Percentiles rank a stretch among this genome's conserved stretches.
phyloP scores from a whole-genome alignment of 2,888 invertebrate genomes.

The Coelopa pilipes region DNA sequence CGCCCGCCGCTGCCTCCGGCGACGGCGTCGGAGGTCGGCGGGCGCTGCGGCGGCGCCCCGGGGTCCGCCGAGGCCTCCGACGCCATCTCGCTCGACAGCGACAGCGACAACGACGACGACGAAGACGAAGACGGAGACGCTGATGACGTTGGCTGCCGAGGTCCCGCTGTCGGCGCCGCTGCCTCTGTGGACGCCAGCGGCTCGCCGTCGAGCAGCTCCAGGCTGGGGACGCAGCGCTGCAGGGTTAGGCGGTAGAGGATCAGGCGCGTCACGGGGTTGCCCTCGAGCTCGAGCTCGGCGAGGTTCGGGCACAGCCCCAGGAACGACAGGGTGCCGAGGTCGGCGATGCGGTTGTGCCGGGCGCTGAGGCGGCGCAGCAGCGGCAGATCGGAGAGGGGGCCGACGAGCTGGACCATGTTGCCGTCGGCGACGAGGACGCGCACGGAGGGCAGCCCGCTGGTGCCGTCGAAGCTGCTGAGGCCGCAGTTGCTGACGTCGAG shows the following conservation, averaged over 20 bases:
- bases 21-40: conserved; percentile 20
- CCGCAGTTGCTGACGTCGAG: conserved; percentile 74
- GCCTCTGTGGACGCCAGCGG: conserved; percentile 42
- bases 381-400: conserved; percentile 71
- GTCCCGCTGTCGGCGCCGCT: not conserved
- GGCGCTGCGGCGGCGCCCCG: conserved; percentile 4
- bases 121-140: conserved; percentile 27
- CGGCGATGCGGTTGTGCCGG: conserved; percentile 62
- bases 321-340: conserved; percentile 61
- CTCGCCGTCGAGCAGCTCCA: conserved; percentile 66
- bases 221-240: conserved; percentile 61
- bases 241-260: conserved; percentile 62
- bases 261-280: conserved; percentile 66
- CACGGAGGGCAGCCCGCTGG: conserved; percentile 73
- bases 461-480: conserved; percentile 75
- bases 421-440: conserved; percentile 73
- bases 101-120: conserved; percentile 46
- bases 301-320: conserved; percentile 68
- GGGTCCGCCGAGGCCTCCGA: conserved; percentile 23
- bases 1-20: not conserved
- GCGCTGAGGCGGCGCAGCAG: conserved; percentile 67
- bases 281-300: conserved; percentile 69
- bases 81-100: conserved; percentile 42
- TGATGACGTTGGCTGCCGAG: not conserved
- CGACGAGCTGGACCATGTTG: conserved; percentile 73